A percentile compares a stretch with the other conserved stretches of the same genome.
Conservation (phyloP, 1,140 invertebrate genomes). For the Lepeophtheirus salmonis region DNA sequence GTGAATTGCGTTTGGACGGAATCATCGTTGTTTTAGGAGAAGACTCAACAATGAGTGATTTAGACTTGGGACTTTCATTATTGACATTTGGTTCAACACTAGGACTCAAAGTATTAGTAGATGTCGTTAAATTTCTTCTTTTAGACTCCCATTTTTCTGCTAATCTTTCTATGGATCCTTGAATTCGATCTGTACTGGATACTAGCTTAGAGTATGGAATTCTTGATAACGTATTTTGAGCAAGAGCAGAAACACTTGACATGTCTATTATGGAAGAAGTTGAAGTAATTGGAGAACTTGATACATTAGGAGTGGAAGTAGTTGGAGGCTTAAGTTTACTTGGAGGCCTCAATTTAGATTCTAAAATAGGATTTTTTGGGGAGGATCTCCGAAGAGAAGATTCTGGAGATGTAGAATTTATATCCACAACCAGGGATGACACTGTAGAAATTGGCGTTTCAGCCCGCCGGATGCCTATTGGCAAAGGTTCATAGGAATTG, state of each 20-base stretch:
- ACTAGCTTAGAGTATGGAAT: constrained; percentile 1
- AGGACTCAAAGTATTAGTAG: not conserved
- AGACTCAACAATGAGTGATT: not conserved
- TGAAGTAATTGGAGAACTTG: not conserved
- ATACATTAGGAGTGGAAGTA: not conserved
- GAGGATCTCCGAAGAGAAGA: not conserved
- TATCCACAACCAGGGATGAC: not conserved
- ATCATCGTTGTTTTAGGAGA: not conserved
- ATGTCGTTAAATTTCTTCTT: not conserved
- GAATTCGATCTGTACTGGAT: constrained; percentile 1
- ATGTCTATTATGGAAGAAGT: too few species aligned
- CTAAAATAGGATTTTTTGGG: not conserved
- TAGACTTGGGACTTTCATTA: too few species aligned
- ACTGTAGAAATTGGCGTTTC: not conserved
- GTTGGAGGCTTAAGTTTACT: not conserved
- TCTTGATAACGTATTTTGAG: not conserved
- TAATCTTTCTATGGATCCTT: constrained; percentile 14
- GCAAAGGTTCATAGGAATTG: not conserved
- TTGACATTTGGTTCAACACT: too few species aligned
- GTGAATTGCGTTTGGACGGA: not conserved
- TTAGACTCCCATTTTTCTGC: constrained; percentile 18
- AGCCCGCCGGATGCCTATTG: not conserved
- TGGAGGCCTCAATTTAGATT: too few species aligned
- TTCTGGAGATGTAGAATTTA: not conserved
- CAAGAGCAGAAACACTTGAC: too few species aligned